Base-by-base conservation (phyloP, 2,888 invertebrate genomes). In the Calliphora vomitoria region DNA sequence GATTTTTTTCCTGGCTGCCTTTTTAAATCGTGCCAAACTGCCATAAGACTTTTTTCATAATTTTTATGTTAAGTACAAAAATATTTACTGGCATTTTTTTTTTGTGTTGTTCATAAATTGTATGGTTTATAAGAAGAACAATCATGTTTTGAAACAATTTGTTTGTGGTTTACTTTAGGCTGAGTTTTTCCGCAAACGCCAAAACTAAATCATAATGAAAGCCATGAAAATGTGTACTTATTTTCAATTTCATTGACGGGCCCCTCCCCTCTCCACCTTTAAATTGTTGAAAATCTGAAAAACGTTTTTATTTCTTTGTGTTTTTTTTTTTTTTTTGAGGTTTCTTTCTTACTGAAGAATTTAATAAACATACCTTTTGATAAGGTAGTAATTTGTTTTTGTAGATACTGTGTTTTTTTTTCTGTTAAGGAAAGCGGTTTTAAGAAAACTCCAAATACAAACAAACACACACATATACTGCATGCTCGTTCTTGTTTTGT, bases 11-110 rank as follows among this genome's bases (percentile, higher is more conserved):
- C 25, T 25, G 11, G 13, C 15, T 25, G 31, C 25, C 55, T 18
- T 44, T 50, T 25, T 44, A 35, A 35, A 35, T 74, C 86, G 69
- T 82, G 79, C 69, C 79, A 82, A 82, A 75, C 44, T 25, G 35
- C 68, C 53, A 64, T 79, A 86, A 64, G 20, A 31, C 13, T 55
- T 31, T 60, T 25, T 62, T 15, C 5, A 25, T 41, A 60, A 53
- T 53, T 55, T 44, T 35, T 25, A 25, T 20, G 10, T n/a, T 25
- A 15, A 15, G 6, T 11, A n/a, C n/a, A 66, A 75, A 44, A 44
- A 69, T 60, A 69, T 75, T 62, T 50, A 35, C 55, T 20, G n/a
- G 20, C n/a, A 13, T 44, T 13, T 44, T 44, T 44, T 13, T 13
- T 44, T 8, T 44, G 1, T 11, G 18, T 55, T 20, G 55, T 58